phyloP scores from a whole-genome alignment of 2,888 invertebrate genomes.

The Drosophila pegasa region DNA sequence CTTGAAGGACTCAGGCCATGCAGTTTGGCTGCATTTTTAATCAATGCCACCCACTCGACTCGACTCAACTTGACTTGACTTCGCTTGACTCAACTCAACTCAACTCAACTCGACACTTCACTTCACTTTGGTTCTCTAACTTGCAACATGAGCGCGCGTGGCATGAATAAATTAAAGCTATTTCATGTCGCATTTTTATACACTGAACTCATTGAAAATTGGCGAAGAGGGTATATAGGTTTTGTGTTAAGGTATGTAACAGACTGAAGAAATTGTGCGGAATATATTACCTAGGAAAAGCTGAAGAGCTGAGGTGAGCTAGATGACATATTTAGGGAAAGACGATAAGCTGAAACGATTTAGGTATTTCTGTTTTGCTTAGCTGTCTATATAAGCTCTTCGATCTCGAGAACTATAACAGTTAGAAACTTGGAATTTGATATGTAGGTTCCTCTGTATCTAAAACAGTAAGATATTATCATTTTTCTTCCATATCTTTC shows the following conservation, averaged over 20 bases:
- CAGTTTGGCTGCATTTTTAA: conserved; percentile 73
- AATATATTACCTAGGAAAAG: too few species aligned
- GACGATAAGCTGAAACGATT: background rate
- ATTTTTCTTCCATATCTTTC: background rate
- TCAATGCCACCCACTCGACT: conserved; percentile 40
- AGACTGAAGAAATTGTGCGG: background rate
- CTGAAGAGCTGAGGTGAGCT: too few species aligned
- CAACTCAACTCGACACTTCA: background rate
- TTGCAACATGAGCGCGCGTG: conserved; percentile 64
- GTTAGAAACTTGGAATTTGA: background rate
- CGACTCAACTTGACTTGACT: background rate
- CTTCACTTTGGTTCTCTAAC: conserved; percentile 15
- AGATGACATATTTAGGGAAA: background rate
- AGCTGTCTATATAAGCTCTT: too few species aligned
- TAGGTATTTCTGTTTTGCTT: background rate
- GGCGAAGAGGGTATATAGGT: background rate
- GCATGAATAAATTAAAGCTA: conserved; percentile 76
- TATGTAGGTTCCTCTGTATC: background rate
- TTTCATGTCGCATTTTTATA: conserved; percentile 59
- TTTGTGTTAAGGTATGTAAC: background rate
- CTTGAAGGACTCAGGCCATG: conserved; percentile 34
- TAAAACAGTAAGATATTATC: background rate
- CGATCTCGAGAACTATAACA: background rate
- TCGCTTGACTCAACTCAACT: background rate
- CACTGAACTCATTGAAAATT: background rate